Evolutionary conservation across 2,113 vertebrate species (phyloP).

Genomic region (Leptosomus discolor): DNA sequence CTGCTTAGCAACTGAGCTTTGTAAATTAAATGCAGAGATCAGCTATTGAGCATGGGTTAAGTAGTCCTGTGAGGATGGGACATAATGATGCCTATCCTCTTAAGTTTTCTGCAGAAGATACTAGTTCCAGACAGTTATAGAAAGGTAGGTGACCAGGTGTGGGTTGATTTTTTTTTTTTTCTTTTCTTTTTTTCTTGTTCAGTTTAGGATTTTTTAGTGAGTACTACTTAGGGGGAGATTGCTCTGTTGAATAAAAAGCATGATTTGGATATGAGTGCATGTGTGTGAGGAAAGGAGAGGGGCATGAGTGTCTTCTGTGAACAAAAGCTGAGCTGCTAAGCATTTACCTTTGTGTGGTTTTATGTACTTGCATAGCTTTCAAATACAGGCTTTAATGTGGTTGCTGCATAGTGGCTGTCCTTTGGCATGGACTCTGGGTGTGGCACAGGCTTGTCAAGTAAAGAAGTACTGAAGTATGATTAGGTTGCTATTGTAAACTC

Average conservation of each 20-base stretch:
- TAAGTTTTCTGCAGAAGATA: not conserved
- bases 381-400: not conserved
- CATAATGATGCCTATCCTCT: not conserved
- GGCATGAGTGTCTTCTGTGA: not conserved
- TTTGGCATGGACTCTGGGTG: not conserved
- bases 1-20: not conserved
- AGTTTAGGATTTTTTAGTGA: not conserved
- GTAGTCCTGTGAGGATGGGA: not conserved
- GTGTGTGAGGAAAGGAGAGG: not conserved
- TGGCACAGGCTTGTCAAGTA: not conserved
- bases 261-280: not conserved
- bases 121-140: not conserved
- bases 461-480: not conserved
- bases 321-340: not conserved
- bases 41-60: not conserved
- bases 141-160: not conserved
- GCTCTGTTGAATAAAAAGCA: not conserved
- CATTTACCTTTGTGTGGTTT: not conserved
- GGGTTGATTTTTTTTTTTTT: not conserved
- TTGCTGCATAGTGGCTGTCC: not conserved
- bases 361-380: not conserved
- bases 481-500: not conserved
- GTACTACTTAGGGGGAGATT: not conserved
- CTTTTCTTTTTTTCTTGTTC: not conserved
- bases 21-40: not conserved